A percentile compares a stretch with the other conserved stretches of the same genome.
Conservation (phyloP, 2,888 invertebrate species). For the Augiades crinisus region DNA sequence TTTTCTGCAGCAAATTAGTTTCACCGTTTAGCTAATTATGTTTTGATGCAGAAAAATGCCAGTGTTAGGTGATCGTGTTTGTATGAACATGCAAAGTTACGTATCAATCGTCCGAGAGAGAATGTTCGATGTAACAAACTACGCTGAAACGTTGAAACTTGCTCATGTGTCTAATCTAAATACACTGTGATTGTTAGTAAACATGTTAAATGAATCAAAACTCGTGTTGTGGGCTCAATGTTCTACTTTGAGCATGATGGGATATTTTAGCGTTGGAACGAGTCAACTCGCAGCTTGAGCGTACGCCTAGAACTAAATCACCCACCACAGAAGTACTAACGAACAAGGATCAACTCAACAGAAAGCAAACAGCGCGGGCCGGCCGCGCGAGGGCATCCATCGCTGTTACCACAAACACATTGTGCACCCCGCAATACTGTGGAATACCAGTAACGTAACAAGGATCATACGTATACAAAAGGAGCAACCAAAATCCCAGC, state of each 20-base stretch:
- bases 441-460: slow-evolving; percentile 53
- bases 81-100: slow-evolving; percentile 55
- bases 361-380: slow-evolving; percentile 59
- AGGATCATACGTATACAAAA: slow-evolving; percentile 64
- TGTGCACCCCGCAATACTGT: slow-evolving; percentile 71
- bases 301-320: slow-evolving; percentile 66
- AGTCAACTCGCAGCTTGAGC: slow-evolving; percentile 62
- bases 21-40: slow-evolving; percentile 29
- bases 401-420: slow-evolving; percentile 72
- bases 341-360: slow-evolving; percentile 63
- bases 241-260: slow-evolving; percentile 72
- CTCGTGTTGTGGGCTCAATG: slow-evolving; percentile 70
- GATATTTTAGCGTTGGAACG: slow-evolving; percentile 57
- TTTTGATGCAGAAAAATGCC: slow-evolving; percentile 49
- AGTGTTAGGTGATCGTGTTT: slow-evolving; percentile 42
- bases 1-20: slow-evolving; percentile 49
- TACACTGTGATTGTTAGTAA: slow-evolving; percentile 64
- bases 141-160: slow-evolving; percentile 45
- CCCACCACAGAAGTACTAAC: slow-evolving; percentile 67
- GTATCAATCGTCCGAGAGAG: slow-evolving; percentile 41
- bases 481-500: slow-evolving; percentile 78
- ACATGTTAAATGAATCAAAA: slow-evolving; percentile 48
- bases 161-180: slow-evolving; percentile 47
- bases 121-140: slow-evolving; percentile 48
- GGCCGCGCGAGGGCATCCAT: slow-evolving; percentile 48